phyloP scores from a whole-genome alignment of 2,888 invertebrate genomes.

The Drosophila subquinaria region DNA sequence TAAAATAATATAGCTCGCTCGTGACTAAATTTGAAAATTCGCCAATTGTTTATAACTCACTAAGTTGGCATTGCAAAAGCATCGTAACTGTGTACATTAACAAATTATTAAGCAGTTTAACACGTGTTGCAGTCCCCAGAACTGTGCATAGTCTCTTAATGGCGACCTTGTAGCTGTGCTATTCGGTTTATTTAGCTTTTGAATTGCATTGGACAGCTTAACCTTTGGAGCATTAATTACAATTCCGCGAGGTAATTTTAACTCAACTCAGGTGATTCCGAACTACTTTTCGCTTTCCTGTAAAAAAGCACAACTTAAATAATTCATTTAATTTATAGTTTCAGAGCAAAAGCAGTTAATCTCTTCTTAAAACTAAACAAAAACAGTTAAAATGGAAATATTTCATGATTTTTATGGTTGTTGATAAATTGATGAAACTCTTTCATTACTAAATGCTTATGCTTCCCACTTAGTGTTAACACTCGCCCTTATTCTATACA shows the following conservation, averaged over 20 bases:
- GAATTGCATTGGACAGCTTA: conserved; percentile 15
- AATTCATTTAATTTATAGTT: background rate
- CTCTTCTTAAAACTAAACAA: no score
- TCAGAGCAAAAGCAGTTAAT: background rate
- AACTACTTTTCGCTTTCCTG: background rate
- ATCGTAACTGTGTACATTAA: conserved; percentile 12
- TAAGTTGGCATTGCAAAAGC: conserved; percentile 14
- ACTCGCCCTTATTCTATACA: no score
- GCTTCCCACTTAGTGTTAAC: no score
- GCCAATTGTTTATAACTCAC: background rate
- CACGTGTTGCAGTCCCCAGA: conserved; percentile 50
- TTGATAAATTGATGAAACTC: background rate
- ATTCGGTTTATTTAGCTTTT: conserved; percentile 18
- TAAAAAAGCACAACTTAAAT: background rate
- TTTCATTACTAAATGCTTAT: no score
- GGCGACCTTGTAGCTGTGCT: conserved; percentile 37
- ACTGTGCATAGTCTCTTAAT: conserved; percentile 24
- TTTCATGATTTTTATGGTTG: no score
- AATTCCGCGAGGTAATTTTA: conserved; percentile 4
- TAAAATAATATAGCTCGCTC: conserved; percentile 9
- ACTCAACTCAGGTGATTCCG: conserved; percentile 2
- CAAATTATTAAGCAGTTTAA: conserved; percentile 39
- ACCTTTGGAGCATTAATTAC: conserved; percentile 45
- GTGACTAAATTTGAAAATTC: conserved; percentile 38
- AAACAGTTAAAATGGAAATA: no score